phyloP scores from a whole-genome alignment of 2,888 invertebrate genomes.

The Oconnorella tubifera region DNA sequence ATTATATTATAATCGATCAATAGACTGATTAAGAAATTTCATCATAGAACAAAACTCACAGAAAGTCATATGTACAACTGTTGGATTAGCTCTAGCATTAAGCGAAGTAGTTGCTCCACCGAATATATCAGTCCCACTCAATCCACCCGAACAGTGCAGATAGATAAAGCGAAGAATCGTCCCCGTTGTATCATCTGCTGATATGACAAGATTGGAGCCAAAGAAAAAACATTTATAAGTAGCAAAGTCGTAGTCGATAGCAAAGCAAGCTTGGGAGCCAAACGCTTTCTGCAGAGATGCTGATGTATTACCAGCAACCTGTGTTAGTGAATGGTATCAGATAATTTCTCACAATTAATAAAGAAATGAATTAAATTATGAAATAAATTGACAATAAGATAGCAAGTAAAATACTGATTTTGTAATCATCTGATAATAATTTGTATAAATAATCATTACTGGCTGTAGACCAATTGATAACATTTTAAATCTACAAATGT shows the following conservation, averaged over 20 bases:
- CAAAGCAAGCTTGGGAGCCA: conserved; percentile 25
- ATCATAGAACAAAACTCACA: no score
- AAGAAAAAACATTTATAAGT: conserved; percentile 30
- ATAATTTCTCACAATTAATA: neutral
- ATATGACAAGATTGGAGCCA: conserved; percentile 3
- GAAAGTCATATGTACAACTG: conserved; percentile 26
- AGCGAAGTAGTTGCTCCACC: conserved; percentile 4
- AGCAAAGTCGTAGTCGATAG: conserved; percentile 30
- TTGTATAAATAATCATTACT: no score
- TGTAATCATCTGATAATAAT: no score
- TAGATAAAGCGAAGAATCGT: neutral
- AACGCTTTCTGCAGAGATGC: neutral
- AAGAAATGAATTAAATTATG: no score
- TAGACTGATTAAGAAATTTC: no score
- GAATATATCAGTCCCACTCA: neutral
- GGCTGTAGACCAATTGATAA: no score
- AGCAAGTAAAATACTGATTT: no score
- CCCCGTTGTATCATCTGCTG: neutral
- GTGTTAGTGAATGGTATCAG: neutral
- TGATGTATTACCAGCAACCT: neutral
- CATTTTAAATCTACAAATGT: no score
- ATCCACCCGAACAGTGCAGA: conserved; percentile 6
- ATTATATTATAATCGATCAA: no score
- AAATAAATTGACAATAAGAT: no score
- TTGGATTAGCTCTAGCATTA: conserved; percentile 21